Evolutionary conservation across 2,113 vertebrate genomes (phyloP), one percentile per base, ranked within the genome.

Genomic region (Turdus rufiventris): DNA sequence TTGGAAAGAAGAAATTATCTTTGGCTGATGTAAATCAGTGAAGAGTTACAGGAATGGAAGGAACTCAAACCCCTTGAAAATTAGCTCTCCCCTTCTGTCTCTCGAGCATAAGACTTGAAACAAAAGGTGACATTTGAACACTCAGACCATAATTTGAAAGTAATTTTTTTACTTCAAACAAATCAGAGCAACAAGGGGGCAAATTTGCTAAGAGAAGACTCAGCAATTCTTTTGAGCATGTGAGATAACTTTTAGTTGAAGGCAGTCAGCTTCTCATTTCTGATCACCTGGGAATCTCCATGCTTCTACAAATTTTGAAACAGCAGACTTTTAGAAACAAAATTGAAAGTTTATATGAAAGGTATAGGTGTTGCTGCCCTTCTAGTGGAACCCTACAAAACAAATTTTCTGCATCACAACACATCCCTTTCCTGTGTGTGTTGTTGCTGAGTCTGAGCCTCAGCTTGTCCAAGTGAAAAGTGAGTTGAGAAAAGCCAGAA

Each of bases 1-100:
- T 7, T 84, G 85, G 88, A 74, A 86, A 90, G 85, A 83, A 96
- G 90, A 94, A 96, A 96, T 95, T 92, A 88, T 91, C 93, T 92
- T 75, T 57, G 61, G 61, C 88, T 94, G 93, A 93, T 96, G 83
- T 42, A 93, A 88, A 93, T 96, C 93, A 88, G 53, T 65, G 38
- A 67, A n/a, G 85, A 81, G 72, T 58, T 95, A 79, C 60, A 91
- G 60, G 38, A 92, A 63, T 57, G 84, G 77, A 90, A 83, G 65
- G 79, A 85, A 31, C 48, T 84, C 68, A 95, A 56, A 38, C 61
- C 60, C 63, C 77, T 86, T 84, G 88, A 92, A 95, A 93, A 94
- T 60, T 12, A 88, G 57, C 42, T 88, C 54, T 92, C n/a, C 38
- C 40, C 42, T 72, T 50, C 84, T 67, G 28, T 66, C 25, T 92